Conservation (phyloP, 2,113 vertebrate species). For the Antennarius striatus region DNA sequence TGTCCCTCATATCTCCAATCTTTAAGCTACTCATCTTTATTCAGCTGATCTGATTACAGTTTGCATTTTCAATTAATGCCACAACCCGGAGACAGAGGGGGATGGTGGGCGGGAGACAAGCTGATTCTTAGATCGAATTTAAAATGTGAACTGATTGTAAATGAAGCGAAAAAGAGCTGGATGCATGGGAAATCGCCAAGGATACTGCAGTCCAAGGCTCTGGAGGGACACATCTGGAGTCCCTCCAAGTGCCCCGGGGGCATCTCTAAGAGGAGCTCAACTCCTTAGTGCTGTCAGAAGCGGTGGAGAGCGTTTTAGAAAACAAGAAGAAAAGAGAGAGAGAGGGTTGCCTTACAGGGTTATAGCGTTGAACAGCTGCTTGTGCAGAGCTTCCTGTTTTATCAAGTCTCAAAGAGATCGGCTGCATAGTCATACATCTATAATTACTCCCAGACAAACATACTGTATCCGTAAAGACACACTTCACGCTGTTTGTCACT, state of each 20-base stretch:
- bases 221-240: conserved; percentile 71
- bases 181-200: conserved; percentile 33
- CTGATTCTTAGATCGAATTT: conserved; percentile 52
- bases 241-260: conserved; percentile 64
- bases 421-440: conserved; percentile 38
- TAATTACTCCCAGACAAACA: conserved; percentile 33
- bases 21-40: conserved; percentile 62
- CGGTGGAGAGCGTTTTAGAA: not conserved
- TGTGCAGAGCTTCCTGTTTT: conserved; percentile 55
- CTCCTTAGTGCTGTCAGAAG: conserved; percentile 34
- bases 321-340: conserved; percentile 4
- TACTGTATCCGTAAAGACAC: not conserved
- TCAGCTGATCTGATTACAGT: conserved; percentile 66
- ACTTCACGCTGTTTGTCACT: too few species aligned
- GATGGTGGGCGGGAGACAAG: conserved; percentile 2
- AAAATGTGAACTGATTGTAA: conserved; percentile 61
- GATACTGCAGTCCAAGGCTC: conserved; percentile 37
- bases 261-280: conserved; percentile 48
- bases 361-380: conserved; percentile 68
- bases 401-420: conserved; percentile 48
- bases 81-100: conserved; percentile 18
- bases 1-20: conserved; percentile 54
- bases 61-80: conserved; percentile 61
- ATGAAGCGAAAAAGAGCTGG: conserved; percentile 48
- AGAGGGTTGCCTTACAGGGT: conserved; percentile 37